Evolutionary conservation across 2,113 vertebrate genomes (phyloP), one percentile per base, ranked within the genome.

Genomic region (Propithecus coquereli): DNA sequence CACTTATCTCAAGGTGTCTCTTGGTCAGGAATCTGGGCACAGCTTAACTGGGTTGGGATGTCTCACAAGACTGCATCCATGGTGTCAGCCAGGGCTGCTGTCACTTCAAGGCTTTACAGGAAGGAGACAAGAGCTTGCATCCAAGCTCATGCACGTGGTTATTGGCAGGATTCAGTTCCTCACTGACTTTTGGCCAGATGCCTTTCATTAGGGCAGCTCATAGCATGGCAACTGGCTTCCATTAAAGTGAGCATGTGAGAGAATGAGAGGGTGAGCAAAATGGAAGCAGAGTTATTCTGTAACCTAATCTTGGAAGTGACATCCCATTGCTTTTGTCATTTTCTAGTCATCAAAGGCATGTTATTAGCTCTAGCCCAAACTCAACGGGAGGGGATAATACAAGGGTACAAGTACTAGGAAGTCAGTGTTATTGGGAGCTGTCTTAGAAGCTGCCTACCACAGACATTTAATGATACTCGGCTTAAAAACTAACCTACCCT

Each of bases 401-500:
- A 70, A 87, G 50, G 50, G 16, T 13, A 93, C 34, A 59, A 30
- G 86, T n/a, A 14, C 9, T 2, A 79, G 66, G 27, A 81, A 95
- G 71, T 50, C 4, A n/a, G 16, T 45, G 45, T 76, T 57, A 50
- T 1, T 74, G 76, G 65, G 40, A 80, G 11, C 12, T 70, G 52
- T 50, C 65, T 70, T 66, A 61, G 92, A 94, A 91, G 88, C 63
- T 92, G 66, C 52, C 45, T 76, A 87, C 40, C 54, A 92, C 47
- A 90, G 80, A 80, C n/a, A 87, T 63, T 89, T 79, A 94, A 59
- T 63, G 54, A 63, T 37, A 84, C 2, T 76, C 80, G 83, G 52
- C 25, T 90, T 81, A 81, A 95, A 95, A 94, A 91, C 37, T 66
- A 87, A 90, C 63, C 52, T 59, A 57, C n/a, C 7, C 63, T 91